phyloP scores from a whole-genome alignment of 2,797 vertebrate genomes.

The Falco naumanni region DNA sequence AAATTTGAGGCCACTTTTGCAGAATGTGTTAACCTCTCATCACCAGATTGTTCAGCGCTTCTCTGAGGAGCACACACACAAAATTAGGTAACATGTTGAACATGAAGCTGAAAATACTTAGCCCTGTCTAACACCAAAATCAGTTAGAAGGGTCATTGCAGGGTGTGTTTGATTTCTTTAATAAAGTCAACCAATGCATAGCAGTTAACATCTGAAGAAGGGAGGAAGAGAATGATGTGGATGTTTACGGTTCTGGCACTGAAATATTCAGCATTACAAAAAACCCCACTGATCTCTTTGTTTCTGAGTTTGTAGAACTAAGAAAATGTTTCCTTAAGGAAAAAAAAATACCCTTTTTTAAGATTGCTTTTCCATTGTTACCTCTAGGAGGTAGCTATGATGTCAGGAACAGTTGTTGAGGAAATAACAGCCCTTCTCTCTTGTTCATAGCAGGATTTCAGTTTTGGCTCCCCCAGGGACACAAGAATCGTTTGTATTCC shows the following conservation, averaged over 20 bases:
- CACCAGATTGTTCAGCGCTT: rapidly evolving
- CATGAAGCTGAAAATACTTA: not conserved
- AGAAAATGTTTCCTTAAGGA: not conserved
- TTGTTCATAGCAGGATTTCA: not conserved
- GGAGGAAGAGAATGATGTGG: not conserved
- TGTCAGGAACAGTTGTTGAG: not conserved
- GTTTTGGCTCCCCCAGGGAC: not conserved
- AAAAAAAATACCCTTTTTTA: not conserved
- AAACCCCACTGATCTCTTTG: not conserved
- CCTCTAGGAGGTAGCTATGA: not conserved
- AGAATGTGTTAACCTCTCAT: not conserved
- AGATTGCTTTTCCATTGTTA: not conserved
- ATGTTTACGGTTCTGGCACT: not conserved
- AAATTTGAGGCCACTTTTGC: not conserved
- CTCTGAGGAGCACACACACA: not conserved
- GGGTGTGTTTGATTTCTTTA: not conserved
- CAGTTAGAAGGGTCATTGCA: not conserved
- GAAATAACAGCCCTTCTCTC: not conserved
- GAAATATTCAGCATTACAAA: not conserved
- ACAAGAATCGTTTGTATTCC: not conserved
- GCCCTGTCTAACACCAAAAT: not conserved
- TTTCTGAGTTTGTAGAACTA: not conserved
- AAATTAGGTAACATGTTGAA: not conserved
- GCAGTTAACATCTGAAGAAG: not conserved
- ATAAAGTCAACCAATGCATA: not conserved